Percentiles rank a stretch among this genome's conserved stretches.
Conservation (phyloP, 2,113 vertebrate genomes). For the Oryzias melastigma region DNA sequence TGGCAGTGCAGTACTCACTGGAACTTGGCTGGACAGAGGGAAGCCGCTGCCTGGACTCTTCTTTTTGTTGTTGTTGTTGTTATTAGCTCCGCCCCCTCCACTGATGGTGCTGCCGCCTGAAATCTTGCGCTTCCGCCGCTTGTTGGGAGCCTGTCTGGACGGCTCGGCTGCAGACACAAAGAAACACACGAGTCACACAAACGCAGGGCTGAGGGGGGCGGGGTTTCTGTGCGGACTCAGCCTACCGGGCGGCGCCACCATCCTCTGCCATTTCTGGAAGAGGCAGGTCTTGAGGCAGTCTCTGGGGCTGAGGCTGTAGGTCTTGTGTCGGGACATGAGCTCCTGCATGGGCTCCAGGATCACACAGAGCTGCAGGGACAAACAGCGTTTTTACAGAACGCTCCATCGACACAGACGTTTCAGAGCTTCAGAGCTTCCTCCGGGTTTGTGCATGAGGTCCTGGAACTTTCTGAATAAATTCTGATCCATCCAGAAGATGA, state of each 20-base stretch:
- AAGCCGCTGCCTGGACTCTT: slow-evolving; percentile 97
- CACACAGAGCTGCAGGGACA: slow-evolving; percentile 88
- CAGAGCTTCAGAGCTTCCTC: no score
- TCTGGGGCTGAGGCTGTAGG: slow-evolving; percentile 97
- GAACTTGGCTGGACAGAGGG: slow-evolving; percentile 98
- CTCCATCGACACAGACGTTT: no score
- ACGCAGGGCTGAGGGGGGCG: not conserved
- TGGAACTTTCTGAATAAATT: no score
- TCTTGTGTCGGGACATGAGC: slow-evolving; percentile 99
- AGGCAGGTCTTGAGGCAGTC: slow-evolving; percentile 99
- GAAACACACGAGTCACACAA: not conserved
- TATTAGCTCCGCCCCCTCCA: slow-evolving; percentile 88
- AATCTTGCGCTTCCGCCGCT: slow-evolving; percentile 98
- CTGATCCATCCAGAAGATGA: no score
- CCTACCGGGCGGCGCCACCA: slow-evolving; percentile 96
- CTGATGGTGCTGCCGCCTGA: slow-evolving; percentile 98
- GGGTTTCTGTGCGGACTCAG: not conserved
- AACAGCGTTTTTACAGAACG: no score
- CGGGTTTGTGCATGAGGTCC: no score
- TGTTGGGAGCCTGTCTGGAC: slow-evolving; percentile 92
- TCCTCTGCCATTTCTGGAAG: slow-evolving; percentile 99
- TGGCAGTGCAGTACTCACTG: slow-evolving; percentile 87
- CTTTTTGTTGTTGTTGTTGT: slow-evolving; percentile 99
- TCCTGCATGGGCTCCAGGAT: slow-evolving; percentile 99
- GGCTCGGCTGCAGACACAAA: slow-evolving; percentile 83